phyloP scores from a whole-genome alignment of 2,888 invertebrate genomes.

The Crepidodera aurea region DNA sequence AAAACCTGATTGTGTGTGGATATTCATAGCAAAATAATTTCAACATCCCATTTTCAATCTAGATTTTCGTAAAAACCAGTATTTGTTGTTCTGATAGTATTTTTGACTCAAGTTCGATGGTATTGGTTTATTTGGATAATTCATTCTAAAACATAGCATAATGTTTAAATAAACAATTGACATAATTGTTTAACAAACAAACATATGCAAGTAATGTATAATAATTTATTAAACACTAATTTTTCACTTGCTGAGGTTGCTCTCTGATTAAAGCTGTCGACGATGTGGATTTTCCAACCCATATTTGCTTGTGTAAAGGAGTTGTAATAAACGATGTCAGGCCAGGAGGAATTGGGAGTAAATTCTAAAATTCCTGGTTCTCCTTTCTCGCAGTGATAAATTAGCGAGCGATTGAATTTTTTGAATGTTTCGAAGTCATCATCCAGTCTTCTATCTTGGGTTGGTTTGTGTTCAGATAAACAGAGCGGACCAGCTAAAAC shows the following conservation, averaged over 20 bases:
- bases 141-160: background rate
- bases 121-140: background rate
- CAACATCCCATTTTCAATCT: background rate
- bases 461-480: conserved; percentile 70
- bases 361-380: conserved; percentile 78
- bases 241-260: conserved; percentile 12
- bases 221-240: background rate
- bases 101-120: background rate
- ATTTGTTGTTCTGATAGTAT: background rate
- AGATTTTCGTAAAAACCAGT: background rate
- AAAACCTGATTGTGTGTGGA: background rate
- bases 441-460: conserved; percentile 78
- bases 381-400: conserved; percentile 75
- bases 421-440: conserved; percentile 81
- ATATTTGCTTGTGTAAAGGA: conserved; percentile 93
- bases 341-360: conserved; percentile 89
- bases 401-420: conserved; percentile 82
- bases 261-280: conserved; percentile 74
- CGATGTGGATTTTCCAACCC: conserved; percentile 93
- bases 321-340: conserved; percentile 91
- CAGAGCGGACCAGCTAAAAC: conserved; percentile 81
- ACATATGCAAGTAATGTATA: conserved; percentile 30
- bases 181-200: conserved; percentile 52
- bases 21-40: background rate
- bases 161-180: conserved; percentile 1